These are phyloP conservation scores for Ormyrus labotus DNA, from an alignment of 2,888 invertebrate genomes.

Conservation along the genomic window DNA sequence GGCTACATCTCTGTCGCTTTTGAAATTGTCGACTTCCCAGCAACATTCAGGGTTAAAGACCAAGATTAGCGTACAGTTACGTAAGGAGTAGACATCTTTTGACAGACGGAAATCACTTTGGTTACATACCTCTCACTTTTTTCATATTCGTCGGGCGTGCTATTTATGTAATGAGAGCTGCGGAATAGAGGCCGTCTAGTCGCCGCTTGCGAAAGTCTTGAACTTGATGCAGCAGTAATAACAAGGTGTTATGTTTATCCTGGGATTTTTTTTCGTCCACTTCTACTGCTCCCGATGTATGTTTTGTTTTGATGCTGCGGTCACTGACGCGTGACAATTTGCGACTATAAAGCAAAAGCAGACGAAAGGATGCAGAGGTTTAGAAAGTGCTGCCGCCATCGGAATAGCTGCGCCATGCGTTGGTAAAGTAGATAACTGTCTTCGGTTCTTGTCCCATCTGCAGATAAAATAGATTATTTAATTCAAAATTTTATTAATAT, in stretches of 20 bases:
- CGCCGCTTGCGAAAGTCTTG: constrained; percentile 15
- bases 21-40: constrained; percentile 15
- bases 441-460: not conserved
- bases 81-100: constrained; percentile 39
- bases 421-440: not conserved
- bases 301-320: no score
- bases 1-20: no score
- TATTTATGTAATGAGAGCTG: constrained; percentile 17
- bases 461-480: constrained; percentile 14
- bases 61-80: constrained; percentile 36
- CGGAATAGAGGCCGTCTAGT: not conserved
- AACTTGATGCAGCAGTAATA: constrained; percentile 11
- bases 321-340: no score
- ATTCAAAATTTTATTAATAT: not conserved
- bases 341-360: no score
- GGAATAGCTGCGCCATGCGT: not conserved
- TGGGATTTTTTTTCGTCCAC: not conserved
- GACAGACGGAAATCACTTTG: not conserved
- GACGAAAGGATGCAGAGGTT: not conserved
- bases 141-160: not conserved
- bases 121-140: constrained; percentile 13
- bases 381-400: constrained; percentile 40
- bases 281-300: not conserved
- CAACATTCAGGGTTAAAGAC: constrained; percentile 41
- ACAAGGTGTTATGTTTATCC: constrained; percentile 13